Base-by-base conservation (phyloP, 2,888 invertebrate genomes). In the Conistra vaccinii region DNA sequence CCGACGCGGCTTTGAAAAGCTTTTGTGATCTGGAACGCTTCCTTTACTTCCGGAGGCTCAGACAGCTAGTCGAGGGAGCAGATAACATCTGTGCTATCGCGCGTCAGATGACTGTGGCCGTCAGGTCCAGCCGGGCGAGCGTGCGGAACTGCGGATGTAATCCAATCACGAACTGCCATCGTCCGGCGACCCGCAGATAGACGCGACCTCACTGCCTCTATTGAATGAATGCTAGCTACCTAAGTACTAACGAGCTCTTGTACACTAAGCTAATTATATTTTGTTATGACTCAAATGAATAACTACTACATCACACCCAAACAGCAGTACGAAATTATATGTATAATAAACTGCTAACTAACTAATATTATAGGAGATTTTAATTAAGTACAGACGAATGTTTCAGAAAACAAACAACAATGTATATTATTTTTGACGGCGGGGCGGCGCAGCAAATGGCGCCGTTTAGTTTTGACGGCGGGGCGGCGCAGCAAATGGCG, bases 121-220 rank as follows among this genome's bases (percentile, higher is more conserved):
- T 26, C 51, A 42, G 32, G 10, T 32, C 23, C 32, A 61, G 39
- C 17, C 55, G 23, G 17, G 10, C 42, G 26, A 53, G 51, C 26
- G 69, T 45, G 32, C 45, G 61, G 62, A 39, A 17, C 29, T 32
- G 62, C 71, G 67, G 80, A 80, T 71, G 58, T 68, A 53, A 61
- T 69, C 32, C 73, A 69, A 73, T 79, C 80, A 83, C 51, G 45
- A 32, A 42, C 20, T 57, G 45, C 42, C 63, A 48, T 58, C 45
- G 53, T 48, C 57, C 53, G 53, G 78, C 3, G n/a, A 45, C 53
- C 6, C 45, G 51, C 53, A 39, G 39, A 76, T 26, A 48, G 32
- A 73, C 29, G 26, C n/a, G 12, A 14, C 17, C 5, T 60, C 48
- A 58, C 45, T 10, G 58, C 51, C 23, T 61, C 35, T 60, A 14